These are phyloP conservation scores for Gadus macrocephalus DNA, from an alignment of 2,113 vertebrate species.

Conservation along the genomic window DNA sequence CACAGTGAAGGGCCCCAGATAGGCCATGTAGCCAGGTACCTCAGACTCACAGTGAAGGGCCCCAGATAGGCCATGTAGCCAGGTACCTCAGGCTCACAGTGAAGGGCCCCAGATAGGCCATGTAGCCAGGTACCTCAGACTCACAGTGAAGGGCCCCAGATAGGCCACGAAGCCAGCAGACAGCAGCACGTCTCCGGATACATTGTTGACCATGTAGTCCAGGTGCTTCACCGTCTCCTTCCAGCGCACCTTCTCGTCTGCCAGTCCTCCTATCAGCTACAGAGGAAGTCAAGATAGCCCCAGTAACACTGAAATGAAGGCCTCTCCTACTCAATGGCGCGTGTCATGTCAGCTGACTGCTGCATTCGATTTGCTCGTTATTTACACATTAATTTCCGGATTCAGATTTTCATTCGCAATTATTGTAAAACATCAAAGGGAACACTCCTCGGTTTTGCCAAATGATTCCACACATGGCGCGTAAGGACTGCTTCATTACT, in stretches of 20 bases:
- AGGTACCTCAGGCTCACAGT: conserved; percentile 64
- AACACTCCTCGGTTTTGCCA: too few relatives aligned
- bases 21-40: too few relatives aligned
- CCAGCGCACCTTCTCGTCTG: conserved; percentile 88
- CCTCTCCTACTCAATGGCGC: neutral
- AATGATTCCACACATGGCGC: too few relatives aligned
- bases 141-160: conserved; percentile 64
- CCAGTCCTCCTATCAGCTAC: conserved; percentile 84
- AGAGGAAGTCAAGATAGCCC: conserved; percentile 10
- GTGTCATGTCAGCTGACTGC: too few relatives aligned
- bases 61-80: conserved; percentile 89
- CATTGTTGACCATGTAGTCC: conserved; percentile 80
- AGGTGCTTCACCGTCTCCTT: conserved; percentile 79
- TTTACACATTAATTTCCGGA: too few relatives aligned
- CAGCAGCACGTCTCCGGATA: conserved; percentile 80
- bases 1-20: too few relatives aligned
- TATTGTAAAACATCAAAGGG: too few relatives aligned
- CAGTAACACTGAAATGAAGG: neutral
- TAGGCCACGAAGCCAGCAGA: conserved; percentile 86
- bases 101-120: conserved; percentile 92
- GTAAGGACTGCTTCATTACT: too few relatives aligned
- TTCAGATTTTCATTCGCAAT: too few relatives aligned
- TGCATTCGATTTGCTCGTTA: too few relatives aligned
- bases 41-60: conserved; percentile 80
- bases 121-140: conserved; percentile 62